Evolutionary conservation across 2,113 vertebrate genomes (phyloP), one percentile per base, ranked within the genome.

Genomic region (Gorsachius goisagi): DNA sequence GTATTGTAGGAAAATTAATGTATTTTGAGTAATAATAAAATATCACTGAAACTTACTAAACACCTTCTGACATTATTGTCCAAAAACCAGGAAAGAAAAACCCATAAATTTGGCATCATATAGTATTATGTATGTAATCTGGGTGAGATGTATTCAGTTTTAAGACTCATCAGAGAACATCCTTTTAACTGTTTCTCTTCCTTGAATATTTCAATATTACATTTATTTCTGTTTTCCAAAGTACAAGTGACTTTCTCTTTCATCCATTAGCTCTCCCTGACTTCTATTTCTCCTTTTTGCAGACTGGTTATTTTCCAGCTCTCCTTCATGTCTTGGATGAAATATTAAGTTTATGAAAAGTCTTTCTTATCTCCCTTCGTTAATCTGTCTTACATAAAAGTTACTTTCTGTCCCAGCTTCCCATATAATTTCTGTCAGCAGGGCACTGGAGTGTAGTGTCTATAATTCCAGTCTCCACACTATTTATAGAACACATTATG

Each of bases 301-400:
- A 79, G 23, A 15, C 5, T 44, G 21, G 21, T 63, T 88, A 62
- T 78, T 91, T 91, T 91, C 52, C 14, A 72, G 20, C 28, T 56
- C 56, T 68, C 58, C 35, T 85, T 79, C 49, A 56, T 44, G 35
- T 68, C 69, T 82, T 78, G 52, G 58, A 60, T 85, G 78, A 87
- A 94, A 75, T 19, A 59, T 63, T 75, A 91, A 50, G 20, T 63
- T 91, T 87, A 78, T 78, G 69, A 87, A 93, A 96, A 94, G 89
- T 91, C 66, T 85, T 85, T 94, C 35, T 74, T 93, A 74, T 59
- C 30, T 93, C 77, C 44, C 45, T 82, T 91, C 85, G 30, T 88
- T 94, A 91, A 93, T 82, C 62, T 88, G 17, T 89, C 21, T 78
- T 74, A 74, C 20, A 83, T 79, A 79, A 63, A 74, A 89, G 21